Evolutionary conservation across 2,797 vertebrate species (phyloP).

Genomic region (Xenops minutus): DNA sequence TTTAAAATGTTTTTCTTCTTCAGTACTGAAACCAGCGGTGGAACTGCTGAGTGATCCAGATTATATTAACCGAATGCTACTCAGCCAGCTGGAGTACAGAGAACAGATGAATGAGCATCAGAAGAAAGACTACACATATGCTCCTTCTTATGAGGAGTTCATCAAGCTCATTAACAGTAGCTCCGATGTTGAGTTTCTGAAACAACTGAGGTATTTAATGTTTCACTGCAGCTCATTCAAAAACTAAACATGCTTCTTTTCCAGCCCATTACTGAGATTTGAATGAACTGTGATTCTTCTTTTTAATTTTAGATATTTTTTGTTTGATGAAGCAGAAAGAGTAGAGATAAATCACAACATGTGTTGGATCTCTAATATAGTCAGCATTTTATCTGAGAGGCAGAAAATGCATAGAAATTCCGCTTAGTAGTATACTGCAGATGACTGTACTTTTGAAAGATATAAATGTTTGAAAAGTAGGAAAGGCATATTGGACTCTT

Average conservation of each 20-base stretch:
- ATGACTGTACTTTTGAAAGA: not conserved
- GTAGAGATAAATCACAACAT: not conserved
- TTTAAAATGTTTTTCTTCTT: conserved; percentile 40
- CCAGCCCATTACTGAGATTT: not conserved
- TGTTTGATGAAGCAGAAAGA: not conserved
- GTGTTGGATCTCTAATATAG: not conserved
- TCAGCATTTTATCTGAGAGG: not conserved
- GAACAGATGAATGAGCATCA: conserved; percentile 94
- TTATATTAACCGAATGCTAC: conserved; percentile 93
- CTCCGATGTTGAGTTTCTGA: conserved; percentile 93
- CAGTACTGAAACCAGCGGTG: conserved; percentile 92
- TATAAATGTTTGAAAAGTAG: not conserved
- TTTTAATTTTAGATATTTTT: not conserved
- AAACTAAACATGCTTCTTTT: not conserved
- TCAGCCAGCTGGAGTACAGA: conserved; percentile 92
- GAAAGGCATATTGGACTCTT: not conserved
- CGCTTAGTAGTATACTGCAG: not conserved
- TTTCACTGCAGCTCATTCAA: not conserved
- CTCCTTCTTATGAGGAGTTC: conserved; percentile 97
- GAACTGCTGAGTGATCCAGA: conserved; percentile 95
- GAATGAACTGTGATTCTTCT: not conserved
- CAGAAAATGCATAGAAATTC: not conserved
- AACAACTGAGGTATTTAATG: conserved; percentile 89
- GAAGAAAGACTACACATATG: conserved; percentile 96
- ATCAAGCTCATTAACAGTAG: conserved; percentile 96